Evolutionary conservation across 2,888 invertebrate genomes (phyloP), one percentile per base, ranked within the genome.

Genomic region (Blomia tropicalis): DNA sequence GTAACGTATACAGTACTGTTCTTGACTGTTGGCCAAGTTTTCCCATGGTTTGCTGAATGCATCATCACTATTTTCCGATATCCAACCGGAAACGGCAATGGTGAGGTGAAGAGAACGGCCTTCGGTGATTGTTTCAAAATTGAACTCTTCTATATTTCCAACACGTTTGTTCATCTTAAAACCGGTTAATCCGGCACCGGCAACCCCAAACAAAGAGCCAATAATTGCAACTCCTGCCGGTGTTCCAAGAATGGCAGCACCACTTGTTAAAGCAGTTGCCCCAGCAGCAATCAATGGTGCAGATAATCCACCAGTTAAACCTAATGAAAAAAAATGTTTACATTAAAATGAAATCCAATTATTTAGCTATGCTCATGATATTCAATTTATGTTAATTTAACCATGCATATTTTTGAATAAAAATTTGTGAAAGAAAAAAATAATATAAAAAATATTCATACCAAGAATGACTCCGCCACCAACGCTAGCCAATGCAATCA

Each of bases 101-200:
- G 80, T 79, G 43, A 82, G 76, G 69, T 80, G 80, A 32, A 83
- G 73, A 67, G 79, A 77, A 65, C 72, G 73, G 22, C 75, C 70
- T 19, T 22, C n/a, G n/a, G 62, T 59, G 47, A 83, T 69, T 25
- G 77, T 76, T 65, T 80, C 79, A 69, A 83, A 81, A 56, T 75
- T 75, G 73, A 83, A 83, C 71, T 83, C 82, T 70, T 82, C 81
- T 43, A 83, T 76, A 64, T 80, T 80, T 25, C 83, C 83, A 22
- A 82, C 80, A 56, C 82, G 73, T 69, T 80, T 81, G 66, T 81
- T 79, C 83, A 83, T 83, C 72, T 82, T 81, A 70, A 78, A 80
- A n/a, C 80, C 80, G 66, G 80, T 78, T 22, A 83, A 74, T 25
- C 82, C 82, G 47, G 82, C 83, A 30, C 83, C 83, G 36, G 82